Percentiles rank a stretch among this genome's conserved stretches.
phyloP scores from a whole-genome alignment of 2,797 vertebrate genomes.

The Cryptoprocta ferox region DNA sequence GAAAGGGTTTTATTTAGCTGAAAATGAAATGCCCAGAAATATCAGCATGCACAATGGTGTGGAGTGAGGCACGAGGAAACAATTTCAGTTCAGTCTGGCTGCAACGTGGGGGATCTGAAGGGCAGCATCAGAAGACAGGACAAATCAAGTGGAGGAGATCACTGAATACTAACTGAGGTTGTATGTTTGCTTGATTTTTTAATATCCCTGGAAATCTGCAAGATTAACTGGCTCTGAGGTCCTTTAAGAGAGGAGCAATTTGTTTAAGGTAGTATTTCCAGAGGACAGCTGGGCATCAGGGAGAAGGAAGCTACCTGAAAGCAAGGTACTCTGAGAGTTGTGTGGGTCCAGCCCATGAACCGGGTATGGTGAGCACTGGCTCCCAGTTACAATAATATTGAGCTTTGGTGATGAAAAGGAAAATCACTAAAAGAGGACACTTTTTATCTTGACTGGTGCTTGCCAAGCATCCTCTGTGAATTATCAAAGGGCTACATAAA shows the following conservation, averaged over 20 bases:
- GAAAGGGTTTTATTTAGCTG: background rate
- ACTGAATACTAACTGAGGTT: background rate
- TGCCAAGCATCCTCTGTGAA: background rate
- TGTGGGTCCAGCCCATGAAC: background rate
- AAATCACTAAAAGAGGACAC: background rate
- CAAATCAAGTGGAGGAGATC: background rate
- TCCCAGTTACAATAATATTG: background rate
- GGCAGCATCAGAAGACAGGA: background rate
- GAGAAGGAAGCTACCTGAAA: background rate
- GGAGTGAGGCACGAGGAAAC: background rate
- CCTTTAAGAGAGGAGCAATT: background rate
- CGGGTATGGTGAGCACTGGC: background rate
- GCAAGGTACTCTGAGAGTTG: background rate
- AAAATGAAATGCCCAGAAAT: background rate
- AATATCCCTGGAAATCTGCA: background rate
- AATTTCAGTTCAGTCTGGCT: background rate
- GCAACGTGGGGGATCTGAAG: rapidly evolving
- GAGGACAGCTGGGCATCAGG: background rate
- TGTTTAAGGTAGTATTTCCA: background rate
- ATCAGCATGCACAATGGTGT: background rate
- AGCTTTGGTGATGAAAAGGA: background rate
- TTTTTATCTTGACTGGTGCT: conserved; percentile 37
- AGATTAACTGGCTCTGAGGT: background rate
- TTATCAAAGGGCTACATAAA: conserved; percentile 44
- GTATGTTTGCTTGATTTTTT: background rate